Evolutionary conservation across 2,888 invertebrate species (phyloP).

Genomic region (Dryocosmus kuriphilus): DNA sequence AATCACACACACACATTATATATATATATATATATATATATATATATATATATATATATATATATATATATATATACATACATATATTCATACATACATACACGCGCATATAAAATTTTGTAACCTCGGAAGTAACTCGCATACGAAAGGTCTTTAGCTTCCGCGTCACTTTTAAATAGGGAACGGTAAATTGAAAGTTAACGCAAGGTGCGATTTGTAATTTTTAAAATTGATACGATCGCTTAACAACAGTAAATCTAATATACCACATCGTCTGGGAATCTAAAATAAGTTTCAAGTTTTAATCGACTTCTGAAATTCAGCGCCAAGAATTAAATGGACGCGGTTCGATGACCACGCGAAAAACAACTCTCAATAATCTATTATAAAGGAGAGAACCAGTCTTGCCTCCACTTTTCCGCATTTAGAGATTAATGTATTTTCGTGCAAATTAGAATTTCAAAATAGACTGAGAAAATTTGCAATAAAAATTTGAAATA

Average conservation of each 20-base stretch:
- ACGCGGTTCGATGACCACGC: constrained; percentile 30
- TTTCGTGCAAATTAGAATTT: constrained; percentile 19
- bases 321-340: constrained; percentile 8
- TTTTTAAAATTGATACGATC: background rate
- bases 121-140: background rate
- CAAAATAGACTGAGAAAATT: background rate
- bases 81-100: too few relatives aligned
- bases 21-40: too few relatives aligned
- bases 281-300: constrained; percentile 30
- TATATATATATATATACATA: too few relatives aligned
- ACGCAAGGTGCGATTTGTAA: background rate
- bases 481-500: constrained; percentile 1
- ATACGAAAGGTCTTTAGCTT: background rate
- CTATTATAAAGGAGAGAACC: constrained; percentile 27
- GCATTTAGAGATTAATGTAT: background rate
- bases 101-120: background rate
- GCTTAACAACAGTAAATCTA: background rate
- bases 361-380: constrained; percentile 33
- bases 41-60: too few relatives aligned
- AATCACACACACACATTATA: too few relatives aligned
- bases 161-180: background rate
- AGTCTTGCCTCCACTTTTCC: background rate
- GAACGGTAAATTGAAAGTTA: background rate
- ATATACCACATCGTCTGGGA: constrained; percentile 8
- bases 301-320: constrained; percentile 32